Conservation (phyloP, 2,888 invertebrate species). For the Pseudanteris insignis region DNA sequence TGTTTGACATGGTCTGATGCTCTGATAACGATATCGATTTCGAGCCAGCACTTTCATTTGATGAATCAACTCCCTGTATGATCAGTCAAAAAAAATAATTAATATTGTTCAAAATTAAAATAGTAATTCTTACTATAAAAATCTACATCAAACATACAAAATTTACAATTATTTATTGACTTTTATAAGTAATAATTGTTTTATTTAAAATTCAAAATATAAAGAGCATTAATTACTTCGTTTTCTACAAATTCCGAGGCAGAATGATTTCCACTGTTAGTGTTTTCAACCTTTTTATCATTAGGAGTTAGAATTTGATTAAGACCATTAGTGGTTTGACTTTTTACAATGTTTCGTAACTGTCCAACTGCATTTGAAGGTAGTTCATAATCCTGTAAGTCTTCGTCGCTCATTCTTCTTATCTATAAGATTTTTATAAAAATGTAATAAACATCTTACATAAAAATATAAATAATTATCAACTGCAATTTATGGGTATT, state of each 20-base stretch:
- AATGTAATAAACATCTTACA: too few species aligned
- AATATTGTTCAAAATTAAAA: too few species aligned
- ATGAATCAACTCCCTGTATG: conserved; percentile 46
- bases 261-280: conserved; percentile 51
- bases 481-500: too few species aligned
- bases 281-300: conserved; percentile 58
- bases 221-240: conserved; percentile 53
- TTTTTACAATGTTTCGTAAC: conserved; percentile 71
- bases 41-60: conserved; percentile 51
- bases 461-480: too few species aligned
- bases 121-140: too few species aligned
- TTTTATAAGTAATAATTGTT: too few species aligned
- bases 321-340: conserved; percentile 63
- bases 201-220: neutral
- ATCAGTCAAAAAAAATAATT: too few species aligned
- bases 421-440: conserved; percentile 65
- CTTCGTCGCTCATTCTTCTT: conserved; percentile 73
- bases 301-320: conserved; percentile 50
- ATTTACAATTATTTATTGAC: too few species aligned
- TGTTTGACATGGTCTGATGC: conserved; percentile 57
- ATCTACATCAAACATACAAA: too few species aligned
- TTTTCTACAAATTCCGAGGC: conserved; percentile 48
- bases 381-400: conserved; percentile 71
- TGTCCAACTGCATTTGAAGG: conserved; percentile 69
- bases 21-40: conserved; percentile 54